Conservation (phyloP, 2,888 invertebrate genomes). For the Anaspis maculata region DNA sequence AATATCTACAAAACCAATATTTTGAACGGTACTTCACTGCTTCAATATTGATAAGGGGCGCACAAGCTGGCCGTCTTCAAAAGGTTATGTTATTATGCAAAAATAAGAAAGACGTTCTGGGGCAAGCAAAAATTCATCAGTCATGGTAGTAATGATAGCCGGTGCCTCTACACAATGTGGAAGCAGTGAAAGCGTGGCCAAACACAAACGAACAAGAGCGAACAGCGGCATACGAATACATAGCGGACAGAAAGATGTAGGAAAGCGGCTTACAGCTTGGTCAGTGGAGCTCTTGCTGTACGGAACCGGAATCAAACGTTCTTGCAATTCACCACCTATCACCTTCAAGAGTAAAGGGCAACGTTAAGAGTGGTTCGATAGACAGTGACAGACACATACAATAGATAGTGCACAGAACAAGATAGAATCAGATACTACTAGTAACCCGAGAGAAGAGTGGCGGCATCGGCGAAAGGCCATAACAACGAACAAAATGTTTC, state of each 20-base stretch:
- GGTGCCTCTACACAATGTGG: slow-evolving; percentile 30
- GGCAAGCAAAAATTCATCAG: slow-evolving; percentile 13
- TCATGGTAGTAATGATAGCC: slow-evolving; percentile 13
- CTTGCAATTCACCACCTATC: slow-evolving; percentile 99
- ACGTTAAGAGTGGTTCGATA: slow-evolving; percentile 64
- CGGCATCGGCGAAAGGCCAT: slow-evolving; percentile 12
- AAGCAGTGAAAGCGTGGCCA: slow-evolving; percentile 35
- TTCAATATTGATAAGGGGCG: slow-evolving; percentile 23
- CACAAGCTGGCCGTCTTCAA: too few relatives aligned
- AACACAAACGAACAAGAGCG: slow-evolving; percentile 43
- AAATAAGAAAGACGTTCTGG: slow-evolving; percentile 10
- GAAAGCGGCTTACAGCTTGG: slow-evolving; percentile 96
- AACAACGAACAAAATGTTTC: too few relatives aligned
- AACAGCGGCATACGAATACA: slow-evolving; percentile 41
- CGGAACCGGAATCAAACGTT: slow-evolving; percentile 99
- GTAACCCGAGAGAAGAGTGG: slow-evolving; percentile 28
- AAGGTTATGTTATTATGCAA: too few relatives aligned
- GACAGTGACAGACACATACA: slow-evolving; percentile 46
- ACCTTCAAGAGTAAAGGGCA: slow-evolving; percentile 93
- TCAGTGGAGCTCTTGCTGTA: slow-evolving; percentile 99
- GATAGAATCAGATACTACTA: slow-evolving; percentile 48
- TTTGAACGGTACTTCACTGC: slow-evolving; percentile 24
- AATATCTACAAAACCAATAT: slow-evolving; percentile 15
- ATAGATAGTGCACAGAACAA: slow-evolving; percentile 44
- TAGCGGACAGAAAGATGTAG: slow-evolving; percentile 48